Evolutionary conservation across 2,888 invertebrate species (phyloP), one percentile per base, ranked within the genome.

Genomic region (Xestoiulus laeticollis): DNA sequence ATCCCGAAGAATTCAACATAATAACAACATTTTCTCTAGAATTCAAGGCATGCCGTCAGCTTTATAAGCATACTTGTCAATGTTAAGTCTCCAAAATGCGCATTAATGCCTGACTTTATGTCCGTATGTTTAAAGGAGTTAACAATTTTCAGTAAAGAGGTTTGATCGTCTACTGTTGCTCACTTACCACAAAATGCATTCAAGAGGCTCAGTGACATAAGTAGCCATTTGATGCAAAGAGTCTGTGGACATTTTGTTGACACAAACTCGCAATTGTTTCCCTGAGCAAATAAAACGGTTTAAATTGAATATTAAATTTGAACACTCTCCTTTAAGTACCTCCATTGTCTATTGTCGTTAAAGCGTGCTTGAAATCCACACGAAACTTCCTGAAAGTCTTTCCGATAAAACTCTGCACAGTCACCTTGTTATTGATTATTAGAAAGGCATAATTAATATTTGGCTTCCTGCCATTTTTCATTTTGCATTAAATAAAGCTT

Each of bases 371-470:
- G 30, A 78, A 78, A 78, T 78, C 78, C 78, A 3, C 30, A 78
- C 2, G 78, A 78, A 78, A 78, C 30, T 78, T 78, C 30, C 78
- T 30, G 30, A 78, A 78, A 30, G 30, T 12, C 30, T 30, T 78
- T 1, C 30, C 14, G 78, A 78, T 78, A 26, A 30, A 78, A 30
- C 30, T 78, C 30, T 30, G 14, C 78, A 30, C 78, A 78, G 30
- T 14, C 78, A 78, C 78, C 78, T 78, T 68, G 68, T 68, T 78
- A 78, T 78, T 78, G 78, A 78, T 78, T 78, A 78, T 78, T 78
- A 78, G 78, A 26, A 12, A 78, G 78, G 78, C 12, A 78, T 78
- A 78, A 78, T 78, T 78, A 78, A 78, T 78, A 78, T 26, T 78
- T 78, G 78, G 78, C 78, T 78, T 78, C 30, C 78, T 78, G 30